Conservation (phyloP, 2,113 vertebrate genomes). For the Hypanus sabinus region DNA sequence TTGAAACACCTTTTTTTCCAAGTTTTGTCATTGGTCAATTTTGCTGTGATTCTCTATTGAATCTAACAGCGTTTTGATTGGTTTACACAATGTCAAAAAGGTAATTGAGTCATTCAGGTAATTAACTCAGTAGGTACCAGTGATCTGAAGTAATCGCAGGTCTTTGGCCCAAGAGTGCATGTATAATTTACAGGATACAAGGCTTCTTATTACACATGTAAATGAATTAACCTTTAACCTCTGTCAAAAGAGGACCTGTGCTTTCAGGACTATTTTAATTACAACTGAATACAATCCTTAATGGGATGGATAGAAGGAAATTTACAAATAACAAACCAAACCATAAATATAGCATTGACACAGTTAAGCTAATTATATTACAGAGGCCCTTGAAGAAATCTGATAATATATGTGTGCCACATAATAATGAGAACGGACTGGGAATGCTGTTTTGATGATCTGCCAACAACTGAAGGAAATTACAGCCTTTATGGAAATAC, state of each 20-base stretch:
- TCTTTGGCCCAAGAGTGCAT: not conserved
- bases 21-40: not conserved
- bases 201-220: not conserved
- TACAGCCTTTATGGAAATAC: conserved; percentile 48
- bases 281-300: not conserved
- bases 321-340: not conserved
- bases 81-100: not conserved
- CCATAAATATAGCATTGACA: not conserved
- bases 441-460: conserved; percentile 41
- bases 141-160: not conserved
- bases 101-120: not conserved
- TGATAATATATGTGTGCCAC: not conserved
- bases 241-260: not conserved
- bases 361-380: not conserved
- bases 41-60: not conserved
- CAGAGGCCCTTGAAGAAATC: conserved; percentile 12
- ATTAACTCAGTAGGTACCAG: not conserved
- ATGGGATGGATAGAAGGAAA: not conserved
- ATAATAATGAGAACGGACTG: conserved; percentile 39
- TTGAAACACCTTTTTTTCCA: not conserved
- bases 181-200: not conserved
- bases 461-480: conserved; percentile 48
- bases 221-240: not conserved
- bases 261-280: not conserved
- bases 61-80: not conserved